Percentiles rank a stretch among this genome's conserved stretches.
Evolutionary conservation across 2,888 invertebrate genomes (phyloP).

Genomic region (Calephelis perditalis): DNA sequence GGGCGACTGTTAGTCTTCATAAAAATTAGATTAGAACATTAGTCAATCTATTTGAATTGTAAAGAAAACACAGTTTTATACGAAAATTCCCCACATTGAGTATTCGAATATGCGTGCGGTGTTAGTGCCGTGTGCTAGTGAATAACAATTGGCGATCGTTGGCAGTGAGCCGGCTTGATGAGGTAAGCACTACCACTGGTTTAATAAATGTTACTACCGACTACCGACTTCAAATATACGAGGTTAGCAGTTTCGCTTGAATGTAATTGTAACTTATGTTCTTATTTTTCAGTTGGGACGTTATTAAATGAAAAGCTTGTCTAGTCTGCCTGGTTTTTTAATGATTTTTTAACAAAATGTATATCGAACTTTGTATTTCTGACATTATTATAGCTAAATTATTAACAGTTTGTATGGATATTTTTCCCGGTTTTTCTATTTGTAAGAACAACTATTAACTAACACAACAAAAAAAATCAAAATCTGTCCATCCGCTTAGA

Average conservation of each 20-base stretch:
- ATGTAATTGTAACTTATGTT: too few species aligned
- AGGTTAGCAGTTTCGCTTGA: neutral
- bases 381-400: too few species aligned
- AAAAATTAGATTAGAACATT: conserved; percentile 2
- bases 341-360: too few species aligned
- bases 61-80: conserved; percentile 34
- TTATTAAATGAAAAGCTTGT: too few species aligned
- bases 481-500: too few species aligned
- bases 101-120: conserved; percentile 62
- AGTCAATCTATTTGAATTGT: conserved; percentile 7
- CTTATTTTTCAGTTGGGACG: too few species aligned
- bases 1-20: neutral
- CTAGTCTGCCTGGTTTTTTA: too few species aligned
- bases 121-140: conserved; percentile 53
- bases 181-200: conserved; percentile 17
- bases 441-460: too few species aligned
- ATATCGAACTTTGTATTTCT: too few species aligned
- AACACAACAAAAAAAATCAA: too few species aligned
- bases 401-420: too few species aligned
- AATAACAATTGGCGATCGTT: conserved; percentile 66
- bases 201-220: conserved; percentile 10
- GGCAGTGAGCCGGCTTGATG: conserved; percentile 53
- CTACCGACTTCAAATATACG: conserved; percentile 3
- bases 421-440: too few species aligned
- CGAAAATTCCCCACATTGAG: conserved; percentile 69